Percentiles rank a stretch among this genome's conserved stretches.
phyloP scores from a whole-genome alignment of 2,113 vertebrate species.

The Sinocyclocheilus rhinocerous region DNA sequence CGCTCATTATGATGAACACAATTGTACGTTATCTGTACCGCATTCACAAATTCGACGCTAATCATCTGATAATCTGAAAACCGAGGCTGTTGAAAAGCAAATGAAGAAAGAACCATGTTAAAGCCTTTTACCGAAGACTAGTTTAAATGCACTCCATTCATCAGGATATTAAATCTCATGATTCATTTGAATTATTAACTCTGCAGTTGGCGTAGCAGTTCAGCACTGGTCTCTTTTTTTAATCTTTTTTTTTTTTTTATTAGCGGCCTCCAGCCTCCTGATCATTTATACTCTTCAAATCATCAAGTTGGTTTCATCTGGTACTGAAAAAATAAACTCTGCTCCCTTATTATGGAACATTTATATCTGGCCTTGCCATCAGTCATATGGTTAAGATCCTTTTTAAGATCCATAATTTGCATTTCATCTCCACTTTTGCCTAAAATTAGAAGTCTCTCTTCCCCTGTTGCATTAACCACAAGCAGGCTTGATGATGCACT shows the following conservation, averaged over 20 bases:
- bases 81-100: conserved; percentile 18
- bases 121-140: conserved; percentile 25
- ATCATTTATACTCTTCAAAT: conserved; percentile 28
- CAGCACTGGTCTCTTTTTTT: not conserved
- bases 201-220: conserved; percentile 15
- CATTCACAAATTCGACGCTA: conserved; percentile 31
- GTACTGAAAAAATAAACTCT: conserved; percentile 19
- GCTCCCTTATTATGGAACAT: not conserved
- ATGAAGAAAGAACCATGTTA: conserved; percentile 29
- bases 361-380: not conserved
- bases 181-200: conserved; percentile 40
- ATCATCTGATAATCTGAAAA: conserved; percentile 50
- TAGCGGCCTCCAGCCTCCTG: not conserved
- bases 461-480: not conserved
- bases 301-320: conserved; percentile 36
- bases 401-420: not conserved
- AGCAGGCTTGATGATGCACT: not conserved
- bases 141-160: conserved; percentile 44
- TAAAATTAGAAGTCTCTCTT: not conserved
- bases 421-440: not conserved
- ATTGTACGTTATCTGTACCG: conserved; percentile 41
- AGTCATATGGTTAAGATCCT: not conserved
- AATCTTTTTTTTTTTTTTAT: not conserved
- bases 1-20: conserved; percentile 39
- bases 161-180: conserved; percentile 41